Conservation (phyloP, 1,140 invertebrate species). For the Dreissena rostriformis region DNA sequence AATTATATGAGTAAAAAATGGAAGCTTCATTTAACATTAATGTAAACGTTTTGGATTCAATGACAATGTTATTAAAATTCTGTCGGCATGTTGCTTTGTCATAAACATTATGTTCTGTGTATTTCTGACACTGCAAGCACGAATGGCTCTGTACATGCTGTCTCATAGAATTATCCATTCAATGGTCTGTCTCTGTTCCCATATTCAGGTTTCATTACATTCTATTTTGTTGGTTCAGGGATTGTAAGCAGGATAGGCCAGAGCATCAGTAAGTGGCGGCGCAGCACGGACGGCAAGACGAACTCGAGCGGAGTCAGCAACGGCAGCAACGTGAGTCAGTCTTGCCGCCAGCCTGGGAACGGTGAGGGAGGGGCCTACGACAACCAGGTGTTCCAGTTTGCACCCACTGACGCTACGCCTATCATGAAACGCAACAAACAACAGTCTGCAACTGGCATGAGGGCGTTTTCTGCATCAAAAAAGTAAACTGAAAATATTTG, state of each 20-base stretch:
- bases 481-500: conserved; percentile 64
- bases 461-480: conserved; percentile 77
- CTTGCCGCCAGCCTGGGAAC: conserved; percentile 7
- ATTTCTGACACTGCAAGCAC: no score
- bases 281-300: conserved; percentile 74
- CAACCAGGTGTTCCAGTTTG: conserved; percentile 36
- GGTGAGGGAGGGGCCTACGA: conserved; percentile 7
- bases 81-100: no score
- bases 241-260: conserved; percentile 76
- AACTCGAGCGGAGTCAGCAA: conserved; percentile 62
- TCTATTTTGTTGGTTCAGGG: conserved; percentile 65
- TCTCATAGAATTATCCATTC: no score
- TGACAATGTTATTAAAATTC: no score
- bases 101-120: no score
- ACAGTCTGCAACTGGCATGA: conserved; percentile 64
- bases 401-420: conserved; percentile 68
- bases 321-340: conserved; percentile 60
- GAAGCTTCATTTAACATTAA: no score
- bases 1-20: no score
- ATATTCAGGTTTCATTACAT: no score
- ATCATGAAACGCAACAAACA: conserved; percentile 74
- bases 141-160: no score
- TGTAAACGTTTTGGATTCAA: no score
- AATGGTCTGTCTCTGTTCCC: no score
- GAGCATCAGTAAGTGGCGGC: conserved; percentile 75